phyloP scores from a whole-genome alignment of 2,113 vertebrate genomes.

The Bujurquina vittata region DNA sequence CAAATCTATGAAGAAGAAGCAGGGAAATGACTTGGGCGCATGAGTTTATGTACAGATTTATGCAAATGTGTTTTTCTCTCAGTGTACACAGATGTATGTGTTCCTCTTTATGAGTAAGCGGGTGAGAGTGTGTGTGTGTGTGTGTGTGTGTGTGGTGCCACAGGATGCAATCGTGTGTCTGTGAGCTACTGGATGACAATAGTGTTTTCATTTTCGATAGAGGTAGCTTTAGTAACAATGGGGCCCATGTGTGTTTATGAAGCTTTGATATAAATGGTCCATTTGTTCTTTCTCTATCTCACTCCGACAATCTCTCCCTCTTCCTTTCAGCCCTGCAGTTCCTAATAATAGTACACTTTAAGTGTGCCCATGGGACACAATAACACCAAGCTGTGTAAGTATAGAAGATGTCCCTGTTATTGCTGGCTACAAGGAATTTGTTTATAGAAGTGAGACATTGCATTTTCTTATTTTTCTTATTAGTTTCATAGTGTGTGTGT shows the following conservation, averaged over 20 bases:
- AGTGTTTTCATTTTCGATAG: slow-evolving; percentile 21
- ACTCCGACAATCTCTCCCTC: slow-evolving; percentile 20
- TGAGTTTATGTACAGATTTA: slow-evolving; percentile 31
- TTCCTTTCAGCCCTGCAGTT: slow-evolving; percentile 47
- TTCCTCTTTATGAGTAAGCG: neutral
- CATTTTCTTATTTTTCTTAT: slow-evolving; percentile 65
- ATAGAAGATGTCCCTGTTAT: slow-evolving; percentile 53
- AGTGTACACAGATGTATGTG: slow-evolving; percentile 4
- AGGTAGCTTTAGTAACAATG: slow-evolving; percentile 40
- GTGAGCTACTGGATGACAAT: slow-evolving; percentile 27
- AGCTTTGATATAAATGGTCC: slow-evolving; percentile 68
- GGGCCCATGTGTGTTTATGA: slow-evolving; percentile 56
- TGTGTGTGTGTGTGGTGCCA: neutral
- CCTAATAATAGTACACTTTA: slow-evolving; percentile 65
- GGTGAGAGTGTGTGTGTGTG: too few relatives aligned
- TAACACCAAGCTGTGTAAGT: slow-evolving; percentile 64
- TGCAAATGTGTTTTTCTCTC: slow-evolving; percentile 18
- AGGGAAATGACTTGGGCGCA: slow-evolving; percentile 9
- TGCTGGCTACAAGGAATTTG: slow-evolving; percentile 61
- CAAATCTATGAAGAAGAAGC: slow-evolving; percentile 24
- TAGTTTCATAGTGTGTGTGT: slow-evolving; percentile 30
- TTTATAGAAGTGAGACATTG: slow-evolving; percentile 63
- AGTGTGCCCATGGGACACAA: slow-evolving; percentile 69
- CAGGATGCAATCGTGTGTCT: slow-evolving; percentile 37
- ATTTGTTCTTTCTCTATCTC: slow-evolving; percentile 63